Conservation (phyloP, 2,888 invertebrate genomes). For the Diaphora mendica region DNA sequence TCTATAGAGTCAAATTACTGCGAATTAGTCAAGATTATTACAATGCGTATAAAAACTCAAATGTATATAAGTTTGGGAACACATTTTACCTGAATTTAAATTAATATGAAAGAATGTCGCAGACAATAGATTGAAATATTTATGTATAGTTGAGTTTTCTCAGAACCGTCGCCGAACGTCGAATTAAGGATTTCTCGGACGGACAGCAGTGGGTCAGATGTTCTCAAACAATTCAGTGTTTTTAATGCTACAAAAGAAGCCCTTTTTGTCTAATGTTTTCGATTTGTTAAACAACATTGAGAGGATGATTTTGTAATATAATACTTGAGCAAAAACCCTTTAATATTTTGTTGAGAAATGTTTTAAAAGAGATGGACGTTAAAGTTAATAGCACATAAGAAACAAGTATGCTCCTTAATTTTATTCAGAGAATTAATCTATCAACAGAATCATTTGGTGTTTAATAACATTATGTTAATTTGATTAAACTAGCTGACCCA, state of each 20-base stretch:
- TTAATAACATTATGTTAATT: not conserved
- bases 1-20: conserved; percentile 22
- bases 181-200: conserved; percentile 14
- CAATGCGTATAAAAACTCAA: conserved; percentile 24
- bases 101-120: conserved; percentile 30
- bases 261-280: conserved; percentile 2
- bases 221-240: conserved; percentile 8
- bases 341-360: not conserved
- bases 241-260: not conserved
- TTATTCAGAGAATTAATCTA: not conserved
- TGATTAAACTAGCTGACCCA: no score
- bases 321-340: not conserved
- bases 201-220: conserved; percentile 15
- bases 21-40: conserved; percentile 22
- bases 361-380: not conserved
- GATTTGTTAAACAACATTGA: not conserved
- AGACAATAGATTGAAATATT: conserved; percentile 28
- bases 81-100: conserved; percentile 40
- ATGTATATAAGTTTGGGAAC: not conserved
- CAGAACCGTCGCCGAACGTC: conserved; percentile 23
- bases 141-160: conserved; percentile 23
- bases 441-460: no score
- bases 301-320: not conserved
- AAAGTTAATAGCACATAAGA: not conserved
- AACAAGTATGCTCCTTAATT: not conserved